Conservation (phyloP, 2,113 vertebrate species). For the Sakesphorus luctuosus region DNA sequence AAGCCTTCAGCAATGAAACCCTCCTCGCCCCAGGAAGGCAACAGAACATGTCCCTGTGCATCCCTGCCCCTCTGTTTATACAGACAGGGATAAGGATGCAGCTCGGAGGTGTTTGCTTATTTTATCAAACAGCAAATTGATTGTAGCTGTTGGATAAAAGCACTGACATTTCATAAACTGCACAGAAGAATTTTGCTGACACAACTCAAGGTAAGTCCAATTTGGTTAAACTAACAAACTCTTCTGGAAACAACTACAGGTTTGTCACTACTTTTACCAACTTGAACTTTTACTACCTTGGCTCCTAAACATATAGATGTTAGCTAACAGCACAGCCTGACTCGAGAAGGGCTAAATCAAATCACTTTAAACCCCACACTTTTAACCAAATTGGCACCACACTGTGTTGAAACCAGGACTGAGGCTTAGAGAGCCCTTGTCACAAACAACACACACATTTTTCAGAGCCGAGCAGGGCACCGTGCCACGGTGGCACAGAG, state of each 20-base stretch:
- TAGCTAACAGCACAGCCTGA: background rate
- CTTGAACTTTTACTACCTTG: background rate
- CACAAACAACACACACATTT: background rate
- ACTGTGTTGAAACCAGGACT: accelerated
- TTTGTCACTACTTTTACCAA: background rate
- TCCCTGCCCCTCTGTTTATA: slow-evolving; percentile 11
- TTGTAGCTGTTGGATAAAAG: slow-evolving; percentile 47
- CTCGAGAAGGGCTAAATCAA: background rate
- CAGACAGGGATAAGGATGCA: slow-evolving; percentile 5
- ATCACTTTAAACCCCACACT: background rate
- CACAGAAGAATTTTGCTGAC: slow-evolving; percentile 29
- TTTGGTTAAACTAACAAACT: slow-evolving; percentile 31
- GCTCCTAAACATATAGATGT: background rate
- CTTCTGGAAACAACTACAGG: background rate
- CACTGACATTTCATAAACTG: slow-evolving; percentile 14
- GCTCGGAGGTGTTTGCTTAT: slow-evolving; percentile 25
- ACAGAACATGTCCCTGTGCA: background rate
- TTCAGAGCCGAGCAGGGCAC: accelerated
- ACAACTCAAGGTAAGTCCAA: background rate
- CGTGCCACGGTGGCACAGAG: background rate
- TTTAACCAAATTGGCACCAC: background rate
- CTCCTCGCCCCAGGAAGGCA: slow-evolving; percentile 36
- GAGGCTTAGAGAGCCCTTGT: background rate
- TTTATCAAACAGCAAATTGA: slow-evolving; percentile 48
- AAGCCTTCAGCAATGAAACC: background rate